These are phyloP conservation scores for Syrista parreyssii DNA, from an alignment of 2,888 invertebrate species.

Conservation along the genomic window DNA sequence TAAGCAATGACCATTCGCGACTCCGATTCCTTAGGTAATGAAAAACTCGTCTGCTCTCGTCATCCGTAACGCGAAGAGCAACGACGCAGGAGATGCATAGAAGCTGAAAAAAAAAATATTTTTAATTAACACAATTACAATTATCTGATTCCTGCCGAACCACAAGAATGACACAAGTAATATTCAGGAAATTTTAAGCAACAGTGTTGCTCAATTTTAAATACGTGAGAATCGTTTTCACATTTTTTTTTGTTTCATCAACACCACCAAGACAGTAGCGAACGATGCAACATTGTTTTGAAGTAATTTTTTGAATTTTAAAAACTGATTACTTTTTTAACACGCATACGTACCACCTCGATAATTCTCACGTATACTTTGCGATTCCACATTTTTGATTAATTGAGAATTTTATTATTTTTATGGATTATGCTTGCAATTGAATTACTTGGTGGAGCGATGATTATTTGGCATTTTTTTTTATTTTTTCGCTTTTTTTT, in stretches of 20 bases:
- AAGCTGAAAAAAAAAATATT: conserved; percentile 67
- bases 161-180: conserved; percentile 12
- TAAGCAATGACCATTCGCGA: conserved; percentile 80
- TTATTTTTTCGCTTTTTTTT: conserved; percentile 1
- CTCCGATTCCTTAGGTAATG: conserved; percentile 78
- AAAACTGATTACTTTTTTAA: background rate
- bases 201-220: conserved; percentile 7
- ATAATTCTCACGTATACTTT: conserved; percentile 61
- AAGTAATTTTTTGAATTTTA: background rate
- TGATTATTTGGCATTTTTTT: conserved; percentile 30
- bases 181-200: conserved; percentile 12
- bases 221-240: background rate
- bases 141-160: background rate
- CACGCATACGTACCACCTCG: conserved; percentile 56
- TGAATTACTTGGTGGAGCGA: background rate
- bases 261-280: background rate
- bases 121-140: background rate
- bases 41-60: conserved; percentile 77
- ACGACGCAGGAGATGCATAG: conserved; percentile 76
- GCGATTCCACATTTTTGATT: conserved; percentile 57
- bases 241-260: background rate
- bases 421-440: background rate
- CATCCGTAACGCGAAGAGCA: conserved; percentile 78
- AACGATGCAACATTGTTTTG: background rate
- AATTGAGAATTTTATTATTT: background rate